A percentile compares a stretch with the other conserved stretches of the same genome.
phyloP scores from a whole-genome alignment of 2,113 vertebrate genomes.

The Holacanthus passer region DNA sequence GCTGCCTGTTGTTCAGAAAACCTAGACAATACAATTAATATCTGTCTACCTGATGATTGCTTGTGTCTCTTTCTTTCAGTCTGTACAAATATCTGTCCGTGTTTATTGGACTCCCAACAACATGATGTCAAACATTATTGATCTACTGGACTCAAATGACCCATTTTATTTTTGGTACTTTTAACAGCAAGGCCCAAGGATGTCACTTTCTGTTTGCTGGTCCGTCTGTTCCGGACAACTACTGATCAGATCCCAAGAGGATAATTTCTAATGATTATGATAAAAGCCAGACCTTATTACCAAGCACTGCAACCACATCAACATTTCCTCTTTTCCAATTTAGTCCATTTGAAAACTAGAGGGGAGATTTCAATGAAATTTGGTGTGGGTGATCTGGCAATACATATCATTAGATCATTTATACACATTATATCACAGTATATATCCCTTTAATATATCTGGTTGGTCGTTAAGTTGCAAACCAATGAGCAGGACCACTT shows the following conservation, averaged over 20 bases:
- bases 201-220: not conserved
- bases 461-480: not conserved
- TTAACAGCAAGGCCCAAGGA: not conserved
- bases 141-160: not conserved
- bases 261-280: not conserved
- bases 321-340: conserved; percentile 4
- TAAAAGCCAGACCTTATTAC: not conserved
- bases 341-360: not conserved
- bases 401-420: not conserved
- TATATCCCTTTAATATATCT: not conserved
- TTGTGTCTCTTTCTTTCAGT: not conserved
- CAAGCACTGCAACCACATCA: not conserved
- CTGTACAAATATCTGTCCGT: not conserved
- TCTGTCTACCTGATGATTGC: not conserved
- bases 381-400: not conserved
- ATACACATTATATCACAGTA: no score
- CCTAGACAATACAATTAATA: no score
- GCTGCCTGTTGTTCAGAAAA: not conserved
- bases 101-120: not conserved
- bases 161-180: not conserved
- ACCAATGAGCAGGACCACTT: not conserved
- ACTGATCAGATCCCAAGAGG: not conserved
- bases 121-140: not conserved
- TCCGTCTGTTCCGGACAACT: not conserved
- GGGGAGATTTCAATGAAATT: not conserved